phyloP scores from a whole-genome alignment of 1,140 invertebrate species.

The Campoletis sonorensis region DNA sequence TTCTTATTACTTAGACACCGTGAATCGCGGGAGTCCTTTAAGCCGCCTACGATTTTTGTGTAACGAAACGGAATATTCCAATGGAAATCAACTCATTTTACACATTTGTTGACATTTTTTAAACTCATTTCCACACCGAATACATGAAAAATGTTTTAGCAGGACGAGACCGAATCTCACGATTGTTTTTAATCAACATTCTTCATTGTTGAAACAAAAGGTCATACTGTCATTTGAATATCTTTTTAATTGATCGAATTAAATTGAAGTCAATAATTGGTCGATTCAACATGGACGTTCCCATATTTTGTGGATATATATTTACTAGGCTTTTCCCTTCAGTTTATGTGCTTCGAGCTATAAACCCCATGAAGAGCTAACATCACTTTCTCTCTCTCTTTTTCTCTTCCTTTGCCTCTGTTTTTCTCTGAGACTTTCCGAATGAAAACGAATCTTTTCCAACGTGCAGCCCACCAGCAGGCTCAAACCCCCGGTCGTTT shows the following conservation, averaged over 20 bases:
- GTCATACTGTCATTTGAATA: too few species aligned
- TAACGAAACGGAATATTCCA: background rate
- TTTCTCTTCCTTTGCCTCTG: background rate
- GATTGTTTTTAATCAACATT: too few species aligned
- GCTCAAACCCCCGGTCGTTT: constrained; percentile 39
- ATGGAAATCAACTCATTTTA: background rate
- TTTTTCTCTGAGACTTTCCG: background rate
- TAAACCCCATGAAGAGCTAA: constrained; percentile 27
- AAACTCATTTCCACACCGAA: too few species aligned
- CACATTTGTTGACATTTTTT: too few species aligned
- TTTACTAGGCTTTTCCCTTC: constrained; percentile 17
- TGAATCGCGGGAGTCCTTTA: background rate
- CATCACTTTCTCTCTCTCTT: background rate
- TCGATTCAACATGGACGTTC: background rate
- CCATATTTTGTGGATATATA: background rate
- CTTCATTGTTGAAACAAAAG: too few species aligned
- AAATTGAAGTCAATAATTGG: background rate
- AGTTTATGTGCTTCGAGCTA: constrained; percentile 33
- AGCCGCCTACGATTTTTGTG: constrained; percentile 23
- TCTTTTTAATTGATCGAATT: too few species aligned
- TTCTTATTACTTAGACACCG: constrained; percentile 1
- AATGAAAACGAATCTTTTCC: background rate
- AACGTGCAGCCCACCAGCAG: constrained; percentile 9
- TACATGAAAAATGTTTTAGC: too few species aligned
- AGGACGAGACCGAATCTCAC: too few species aligned